Evolutionary conservation across 2,888 invertebrate species (phyloP).

Genomic region (Scaptomyza reducta): DNA sequence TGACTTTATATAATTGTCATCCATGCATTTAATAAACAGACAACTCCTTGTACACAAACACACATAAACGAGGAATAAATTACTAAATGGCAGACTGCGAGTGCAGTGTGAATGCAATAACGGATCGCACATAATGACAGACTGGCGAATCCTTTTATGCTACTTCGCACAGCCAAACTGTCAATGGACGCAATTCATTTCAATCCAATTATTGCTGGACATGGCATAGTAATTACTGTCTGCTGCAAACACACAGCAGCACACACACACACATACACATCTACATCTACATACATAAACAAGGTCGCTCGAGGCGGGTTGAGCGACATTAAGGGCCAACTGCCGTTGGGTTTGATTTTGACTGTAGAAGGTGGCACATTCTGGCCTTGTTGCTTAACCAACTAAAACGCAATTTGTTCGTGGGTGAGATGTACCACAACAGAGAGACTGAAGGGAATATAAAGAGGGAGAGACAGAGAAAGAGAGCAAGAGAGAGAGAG

Average conservation of each 20-base stretch:
- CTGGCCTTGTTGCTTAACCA: conserved; percentile 77
- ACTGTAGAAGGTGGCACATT: conserved; percentile 47
- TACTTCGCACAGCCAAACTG: conserved; percentile 33
- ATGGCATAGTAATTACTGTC: conserved; percentile 81
- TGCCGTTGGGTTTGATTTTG: conserved; percentile 26
- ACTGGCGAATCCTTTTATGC: conserved; percentile 37
- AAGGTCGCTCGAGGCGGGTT: conserved; percentile 64
- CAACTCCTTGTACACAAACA: conserved; percentile 15
- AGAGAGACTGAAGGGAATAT: conserved; percentile 2
- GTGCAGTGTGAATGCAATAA: conserved; percentile 37
- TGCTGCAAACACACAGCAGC: conserved; percentile 48
- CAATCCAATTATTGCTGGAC: conserved; percentile 80
- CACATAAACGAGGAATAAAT: conserved; percentile 2
- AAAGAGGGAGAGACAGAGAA: conserved; percentile 10
- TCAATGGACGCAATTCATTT: conserved; percentile 69
- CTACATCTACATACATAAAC: conserved; percentile 45
- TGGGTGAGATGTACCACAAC: background rate
- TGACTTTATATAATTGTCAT: conserved; percentile 42
- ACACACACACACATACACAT: conserved; percentile 17
- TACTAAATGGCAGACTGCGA: conserved; percentile 7
- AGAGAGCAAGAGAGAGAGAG: conserved; percentile 4
- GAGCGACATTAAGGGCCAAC: conserved; percentile 52
- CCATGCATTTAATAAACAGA: conserved; percentile 44
- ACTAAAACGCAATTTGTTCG: conserved; percentile 61
- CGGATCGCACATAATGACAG: conserved; percentile 25